Evolutionary conservation across 2,113 vertebrate species (phyloP).

Genomic region (Scatophagus argus): DNA sequence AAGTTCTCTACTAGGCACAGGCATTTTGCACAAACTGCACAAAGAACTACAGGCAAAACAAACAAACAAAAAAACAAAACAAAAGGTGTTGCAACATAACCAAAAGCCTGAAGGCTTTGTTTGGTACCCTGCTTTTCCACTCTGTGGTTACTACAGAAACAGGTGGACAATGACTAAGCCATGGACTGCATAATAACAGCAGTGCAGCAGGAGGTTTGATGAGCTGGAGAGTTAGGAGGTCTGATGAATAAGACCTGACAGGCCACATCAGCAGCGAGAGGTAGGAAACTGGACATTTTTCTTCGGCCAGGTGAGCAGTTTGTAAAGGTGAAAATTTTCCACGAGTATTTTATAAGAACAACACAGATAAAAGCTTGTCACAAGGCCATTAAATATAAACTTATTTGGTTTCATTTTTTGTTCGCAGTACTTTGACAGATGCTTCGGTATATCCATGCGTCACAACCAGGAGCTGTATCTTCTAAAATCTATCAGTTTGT

Average conservation of each 20-base stretch:
- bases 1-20: background rate
- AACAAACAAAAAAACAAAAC: too few relatives aligned
- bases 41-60: background rate
- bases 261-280: background rate
- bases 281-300: background rate
- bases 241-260: constrained; percentile 1
- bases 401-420: too few relatives aligned
- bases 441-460: background rate
- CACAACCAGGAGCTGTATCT: background rate
- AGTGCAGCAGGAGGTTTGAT: constrained; percentile 1
- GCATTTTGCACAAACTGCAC: background rate
- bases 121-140: background rate
- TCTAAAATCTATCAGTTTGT: background rate
- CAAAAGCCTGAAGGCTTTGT: background rate
- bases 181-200: constrained; percentile 19
- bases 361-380: background rate
- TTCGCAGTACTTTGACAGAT: background rate
- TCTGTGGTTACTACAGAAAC: constrained; percentile 58
- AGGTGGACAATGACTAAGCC: constrained; percentile 42
- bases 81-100: background rate
- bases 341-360: background rate
- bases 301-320: background rate
- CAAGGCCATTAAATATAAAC: background rate
- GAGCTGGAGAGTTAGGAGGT: constrained; percentile 13
- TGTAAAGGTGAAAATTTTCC: background rate